phyloP scores from a whole-genome alignment of 2,888 invertebrate species.

The Orthosia incerta region DNA sequence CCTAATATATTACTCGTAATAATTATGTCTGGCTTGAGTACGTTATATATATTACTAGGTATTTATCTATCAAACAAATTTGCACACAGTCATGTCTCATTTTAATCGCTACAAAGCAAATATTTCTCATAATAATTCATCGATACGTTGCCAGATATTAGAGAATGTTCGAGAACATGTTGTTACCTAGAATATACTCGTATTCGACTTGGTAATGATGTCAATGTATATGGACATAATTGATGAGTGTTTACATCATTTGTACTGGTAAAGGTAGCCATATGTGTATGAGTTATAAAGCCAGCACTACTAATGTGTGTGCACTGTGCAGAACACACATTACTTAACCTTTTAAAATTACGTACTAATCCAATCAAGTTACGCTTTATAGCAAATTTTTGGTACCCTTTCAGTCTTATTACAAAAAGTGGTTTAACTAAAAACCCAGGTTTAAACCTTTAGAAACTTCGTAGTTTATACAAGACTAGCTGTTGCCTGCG shows the following conservation, averaged over 20 bases:
- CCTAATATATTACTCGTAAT: neutral
- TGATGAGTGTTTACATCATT: conserved; percentile 51
- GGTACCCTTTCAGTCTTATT: neutral
- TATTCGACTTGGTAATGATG: conserved; percentile 34
- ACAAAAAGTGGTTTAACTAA: no score
- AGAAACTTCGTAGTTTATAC: no score
- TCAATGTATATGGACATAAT: conserved; percentile 24
- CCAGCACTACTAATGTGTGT: conserved; percentile 37
- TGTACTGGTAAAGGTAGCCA: conserved; percentile 4
- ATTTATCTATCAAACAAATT: conserved; percentile 4
- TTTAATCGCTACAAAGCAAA: conserved; percentile 17
- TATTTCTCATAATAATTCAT: conserved; percentile 16
- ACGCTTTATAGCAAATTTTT: neutral
- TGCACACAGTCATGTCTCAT: neutral
- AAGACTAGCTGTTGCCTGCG: no score
- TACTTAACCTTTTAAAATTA: neutral
- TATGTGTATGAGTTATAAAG: conserved; percentile 6
- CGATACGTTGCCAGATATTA: conserved; percentile 12
- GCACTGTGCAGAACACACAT: conserved; percentile 27
- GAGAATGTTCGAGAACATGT: conserved; percentile 13
- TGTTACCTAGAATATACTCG: neutral
- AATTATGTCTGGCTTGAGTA: conserved; percentile 1
- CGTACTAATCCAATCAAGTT: neutral
- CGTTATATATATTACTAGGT: conserved; percentile 5
- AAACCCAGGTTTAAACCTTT: no score